Conservation (phyloP, 2,888 invertebrate species). For the Fissipunctia ypsillon region DNA sequence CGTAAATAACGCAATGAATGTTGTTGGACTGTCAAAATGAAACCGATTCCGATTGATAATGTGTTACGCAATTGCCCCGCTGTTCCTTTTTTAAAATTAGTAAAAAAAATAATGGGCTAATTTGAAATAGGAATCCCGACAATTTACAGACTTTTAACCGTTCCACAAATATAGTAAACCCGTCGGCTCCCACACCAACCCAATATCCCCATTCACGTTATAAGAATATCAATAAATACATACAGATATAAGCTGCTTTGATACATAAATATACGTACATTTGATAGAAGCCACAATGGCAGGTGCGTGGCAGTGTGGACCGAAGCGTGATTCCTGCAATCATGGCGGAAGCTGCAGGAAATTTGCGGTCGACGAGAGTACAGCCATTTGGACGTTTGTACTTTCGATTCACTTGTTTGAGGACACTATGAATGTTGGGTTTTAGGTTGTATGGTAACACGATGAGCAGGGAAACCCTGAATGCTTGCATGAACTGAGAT, state of each 20-base stretch:
- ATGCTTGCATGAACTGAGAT: background rate
- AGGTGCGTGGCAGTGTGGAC: slow-evolving; percentile 87
- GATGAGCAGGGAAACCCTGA: too few relatives aligned
- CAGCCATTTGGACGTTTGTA: slow-evolving; percentile 57
- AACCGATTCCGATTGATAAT: too few relatives aligned
- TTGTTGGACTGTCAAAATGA: too few relatives aligned
- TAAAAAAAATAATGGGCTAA: too few relatives aligned
- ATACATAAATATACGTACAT: slow-evolving; percentile 51
- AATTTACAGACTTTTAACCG: background rate
- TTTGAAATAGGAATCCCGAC: background rate
- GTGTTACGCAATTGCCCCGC: too few relatives aligned
- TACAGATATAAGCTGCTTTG: slow-evolving; percentile 39
- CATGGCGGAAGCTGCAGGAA: slow-evolving; percentile 84
- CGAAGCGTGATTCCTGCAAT: slow-evolving; percentile 88
- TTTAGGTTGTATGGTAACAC: slow-evolving; percentile 5
- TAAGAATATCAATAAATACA: slow-evolving; percentile 30
- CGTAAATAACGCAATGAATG: too few relatives aligned
- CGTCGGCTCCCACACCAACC: background rate
- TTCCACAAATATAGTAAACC: background rate
- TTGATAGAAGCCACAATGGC: slow-evolving; percentile 75
- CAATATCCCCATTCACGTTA: slow-evolving; percentile 26
- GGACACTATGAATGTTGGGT: slow-evolving; percentile 33
- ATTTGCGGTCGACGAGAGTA: slow-evolving; percentile 84
- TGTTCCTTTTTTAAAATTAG: too few relatives aligned
- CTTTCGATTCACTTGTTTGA: slow-evolving; percentile 45